Evolutionary conservation across 2,113 vertebrate species (phyloP), one percentile per base, ranked within the genome.

Genomic region (Podilymbus podiceps): DNA sequence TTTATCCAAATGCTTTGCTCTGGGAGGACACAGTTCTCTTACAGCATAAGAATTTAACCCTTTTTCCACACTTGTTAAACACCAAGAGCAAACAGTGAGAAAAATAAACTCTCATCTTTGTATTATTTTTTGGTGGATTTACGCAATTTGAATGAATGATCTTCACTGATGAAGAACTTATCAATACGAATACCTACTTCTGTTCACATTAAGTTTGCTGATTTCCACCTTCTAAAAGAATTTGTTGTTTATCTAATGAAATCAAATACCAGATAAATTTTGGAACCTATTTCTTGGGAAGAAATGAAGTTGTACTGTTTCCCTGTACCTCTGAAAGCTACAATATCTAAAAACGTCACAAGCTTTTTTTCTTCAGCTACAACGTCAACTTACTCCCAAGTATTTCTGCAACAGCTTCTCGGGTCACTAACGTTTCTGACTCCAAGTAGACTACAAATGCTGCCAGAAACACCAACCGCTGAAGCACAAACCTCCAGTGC

Each of bases 401-500:
- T 96, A 99, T 99, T 97, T 99, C 97, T 74, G 99, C 98, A 64
- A 99, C 99, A 30, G 98, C 98, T 93, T 99, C 99, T 56, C 99
- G 98, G 14, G 98, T 99, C 93, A 99, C 99, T 30, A 99, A 98
- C 4, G 98, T 96, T 93, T 99, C 99, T 28, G 97, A 98, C 96
- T 99, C 99, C 98, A 99, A 95, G 97, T 99, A 99, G 55, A 99
- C 99, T 5, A 99, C 98, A 14, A 99, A 99, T 0, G 99, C 98
- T 23, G 99, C 98, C 95, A 99, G 96, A 95, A 99, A 99, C 28
- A 98, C 98, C 95, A 99, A 68, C 24, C 99, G 98, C 97, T 99
- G 99, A 89, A 99, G 97, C 58, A 99, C 99, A 94, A 99, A 99
- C 89, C 99, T 97, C 99, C 99, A 99, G 94, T 99, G 99, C 84